phyloP scores from a whole-genome alignment of 2,113 vertebrate genomes.

The Puffinus mauretanicus region DNA sequence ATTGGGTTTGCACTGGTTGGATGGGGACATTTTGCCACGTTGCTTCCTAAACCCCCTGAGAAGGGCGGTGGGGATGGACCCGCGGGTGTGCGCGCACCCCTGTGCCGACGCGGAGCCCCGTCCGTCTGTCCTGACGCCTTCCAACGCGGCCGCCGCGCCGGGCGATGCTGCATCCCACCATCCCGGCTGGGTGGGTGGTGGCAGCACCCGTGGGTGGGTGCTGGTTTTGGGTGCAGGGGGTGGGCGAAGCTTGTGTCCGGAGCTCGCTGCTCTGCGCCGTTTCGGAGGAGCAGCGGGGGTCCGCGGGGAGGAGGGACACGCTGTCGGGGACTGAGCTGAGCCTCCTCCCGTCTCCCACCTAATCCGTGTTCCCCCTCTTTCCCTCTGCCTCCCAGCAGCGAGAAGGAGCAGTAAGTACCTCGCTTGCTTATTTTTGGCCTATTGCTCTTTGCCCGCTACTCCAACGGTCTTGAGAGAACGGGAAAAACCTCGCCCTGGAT shows the following conservation, averaged over 20 bases:
- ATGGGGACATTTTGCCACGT: fast-evolving
- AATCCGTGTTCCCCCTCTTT: background rate
- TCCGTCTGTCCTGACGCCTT: background rate
- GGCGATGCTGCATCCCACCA: fast-evolving
- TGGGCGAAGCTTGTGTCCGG: fast-evolving
- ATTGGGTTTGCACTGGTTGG: fast-evolving
- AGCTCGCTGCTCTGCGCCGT: fast-evolving
- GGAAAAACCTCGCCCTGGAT: background rate
- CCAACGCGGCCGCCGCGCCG: fast-evolving
- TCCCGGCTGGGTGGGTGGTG: background rate
- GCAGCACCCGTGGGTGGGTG: background rate
- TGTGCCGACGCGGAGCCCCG: fast-evolving
- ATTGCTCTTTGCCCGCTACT: background rate
- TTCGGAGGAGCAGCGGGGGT: background rate
- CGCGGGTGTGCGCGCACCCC: fast-evolving
- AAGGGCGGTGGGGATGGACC: background rate
- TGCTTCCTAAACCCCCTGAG: background rate
- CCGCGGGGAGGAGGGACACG: fast-evolving
- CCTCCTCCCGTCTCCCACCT: background rate
- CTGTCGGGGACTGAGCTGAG: background rate
- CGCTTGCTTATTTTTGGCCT: background rate
- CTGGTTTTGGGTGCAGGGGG: background rate
- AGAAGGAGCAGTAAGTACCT: slow-evolving; percentile 91
- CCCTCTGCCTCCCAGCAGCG: slow-evolving; percentile 74
- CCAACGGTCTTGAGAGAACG: background rate